Conservation (phyloP, 1,140 invertebrate genomes). For the Cepaea nemoralis region DNA sequence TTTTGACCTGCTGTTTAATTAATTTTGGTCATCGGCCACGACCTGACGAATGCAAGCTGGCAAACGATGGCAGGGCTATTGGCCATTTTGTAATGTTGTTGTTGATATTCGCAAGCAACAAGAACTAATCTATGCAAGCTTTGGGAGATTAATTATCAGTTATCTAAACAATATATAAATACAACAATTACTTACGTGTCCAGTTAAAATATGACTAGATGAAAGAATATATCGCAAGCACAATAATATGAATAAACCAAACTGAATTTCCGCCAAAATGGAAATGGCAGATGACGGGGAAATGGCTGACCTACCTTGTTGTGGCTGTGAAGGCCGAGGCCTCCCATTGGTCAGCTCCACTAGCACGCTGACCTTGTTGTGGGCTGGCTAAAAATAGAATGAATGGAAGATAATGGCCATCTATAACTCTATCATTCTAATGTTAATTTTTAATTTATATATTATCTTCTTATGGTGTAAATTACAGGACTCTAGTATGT, state of each 20-base stretch:
- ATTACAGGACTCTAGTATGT: too few species aligned
- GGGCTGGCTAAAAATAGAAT: too few species aligned
- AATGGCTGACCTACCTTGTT: constrained; percentile 21
- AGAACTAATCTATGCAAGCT: too few species aligned
- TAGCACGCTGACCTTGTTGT: too few species aligned
- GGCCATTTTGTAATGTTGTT: background rate
- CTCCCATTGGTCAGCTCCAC: too few species aligned
- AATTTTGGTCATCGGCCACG: background rate
- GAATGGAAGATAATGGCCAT: too few species aligned
- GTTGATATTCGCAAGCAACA: background rate
- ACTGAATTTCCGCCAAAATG: constrained; percentile 33
- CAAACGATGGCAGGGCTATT: background rate
- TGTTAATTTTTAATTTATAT: too few species aligned
- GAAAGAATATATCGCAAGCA: background rate
- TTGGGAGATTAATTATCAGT: too few species aligned
- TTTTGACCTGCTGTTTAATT: background rate
- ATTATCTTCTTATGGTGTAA: too few species aligned
- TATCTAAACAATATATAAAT: background rate
- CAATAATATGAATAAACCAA: background rate
- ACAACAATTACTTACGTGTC: background rate
- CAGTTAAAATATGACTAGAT: background rate
- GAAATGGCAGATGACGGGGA: background rate
- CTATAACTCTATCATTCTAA: too few species aligned
- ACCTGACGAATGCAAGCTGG: background rate
- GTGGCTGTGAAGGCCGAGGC: background rate